Evolutionary conservation across 2,797 vertebrate genomes (phyloP).

Genomic region (Hapalemur alaotrensis): DNA sequence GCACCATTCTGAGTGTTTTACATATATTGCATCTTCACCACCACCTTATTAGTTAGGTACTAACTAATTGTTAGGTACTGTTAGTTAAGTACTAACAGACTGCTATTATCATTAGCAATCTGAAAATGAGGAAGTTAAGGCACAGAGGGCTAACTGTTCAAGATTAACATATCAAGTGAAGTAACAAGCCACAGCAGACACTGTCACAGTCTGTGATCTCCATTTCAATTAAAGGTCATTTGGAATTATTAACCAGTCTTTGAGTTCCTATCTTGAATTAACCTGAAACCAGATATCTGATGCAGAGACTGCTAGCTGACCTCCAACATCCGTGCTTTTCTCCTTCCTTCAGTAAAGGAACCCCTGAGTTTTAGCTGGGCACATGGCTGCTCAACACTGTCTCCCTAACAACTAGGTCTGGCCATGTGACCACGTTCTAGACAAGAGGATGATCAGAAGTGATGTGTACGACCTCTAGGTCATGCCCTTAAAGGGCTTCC

Average conservation of each 20-base stretch:
- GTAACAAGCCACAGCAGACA: background rate
- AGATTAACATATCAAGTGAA: background rate
- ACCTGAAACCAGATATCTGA: background rate
- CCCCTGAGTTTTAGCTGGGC: background rate
- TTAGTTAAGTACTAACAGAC: too few species aligned
- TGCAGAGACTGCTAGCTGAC: background rate
- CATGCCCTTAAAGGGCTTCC: background rate
- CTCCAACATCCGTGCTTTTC: background rate
- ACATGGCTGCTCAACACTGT: background rate
- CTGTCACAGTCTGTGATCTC: background rate
- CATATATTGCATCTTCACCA: background rate
- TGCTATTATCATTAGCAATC: background rate
- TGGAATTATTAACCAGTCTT: conserved; percentile 26
- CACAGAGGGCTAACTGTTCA: background rate
- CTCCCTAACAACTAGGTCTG: background rate
- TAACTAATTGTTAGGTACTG: too few species aligned
- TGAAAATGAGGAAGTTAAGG: background rate
- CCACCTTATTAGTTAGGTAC: background rate
- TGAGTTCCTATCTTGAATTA: conserved; percentile 44
- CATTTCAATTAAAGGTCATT: background rate
- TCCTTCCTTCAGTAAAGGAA: conserved; percentile 9
- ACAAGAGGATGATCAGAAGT: background rate
- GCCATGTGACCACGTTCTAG: background rate
- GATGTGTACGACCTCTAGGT: too few species aligned
- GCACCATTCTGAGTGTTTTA: background rate